phyloP scores from a whole-genome alignment of 2,888 invertebrate genomes.

The Brachylomia viminalis region DNA sequence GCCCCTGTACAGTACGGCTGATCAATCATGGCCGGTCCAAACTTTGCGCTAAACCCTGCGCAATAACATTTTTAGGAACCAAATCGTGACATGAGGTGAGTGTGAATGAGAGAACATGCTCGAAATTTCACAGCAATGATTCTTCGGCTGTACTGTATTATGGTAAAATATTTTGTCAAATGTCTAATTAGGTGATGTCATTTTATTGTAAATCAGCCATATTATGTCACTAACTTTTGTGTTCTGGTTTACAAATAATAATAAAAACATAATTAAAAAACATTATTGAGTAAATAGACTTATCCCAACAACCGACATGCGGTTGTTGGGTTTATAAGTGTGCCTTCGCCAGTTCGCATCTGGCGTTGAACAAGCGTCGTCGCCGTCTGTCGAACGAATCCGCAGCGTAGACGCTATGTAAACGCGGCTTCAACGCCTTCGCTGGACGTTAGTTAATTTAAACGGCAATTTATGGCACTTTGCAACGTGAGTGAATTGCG shows the following conservation, averaged over 20 bases:
- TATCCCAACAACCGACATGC: too few relatives aligned
- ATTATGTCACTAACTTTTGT: constrained; percentile 38
- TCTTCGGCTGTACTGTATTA: background rate
- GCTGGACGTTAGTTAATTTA: background rate
- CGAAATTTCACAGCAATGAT: background rate
- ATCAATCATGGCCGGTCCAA: background rate
- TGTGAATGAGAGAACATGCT: background rate
- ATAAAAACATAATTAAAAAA: background rate
- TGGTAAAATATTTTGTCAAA: background rate
- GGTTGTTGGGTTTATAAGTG: background rate
- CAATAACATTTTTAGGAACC: background rate
- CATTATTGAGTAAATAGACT: too few relatives aligned
- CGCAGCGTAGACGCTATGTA: background rate
- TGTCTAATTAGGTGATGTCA: background rate
- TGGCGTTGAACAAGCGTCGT: background rate
- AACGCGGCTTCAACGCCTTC: background rate
- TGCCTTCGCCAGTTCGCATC: background rate
- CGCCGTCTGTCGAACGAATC: background rate
- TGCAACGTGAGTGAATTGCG: too few relatives aligned
- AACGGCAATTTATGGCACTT: background rate
- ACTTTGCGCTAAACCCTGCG: background rate
- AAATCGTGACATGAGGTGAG: background rate
- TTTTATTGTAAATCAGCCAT: constrained; percentile 31
- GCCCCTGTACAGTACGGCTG: background rate
- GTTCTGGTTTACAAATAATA: constrained; percentile 31